These are phyloP conservation scores for Aphelinus atriplicis DNA, from an alignment of 1,140 invertebrate genomes.

Conservation along the genomic window DNA sequence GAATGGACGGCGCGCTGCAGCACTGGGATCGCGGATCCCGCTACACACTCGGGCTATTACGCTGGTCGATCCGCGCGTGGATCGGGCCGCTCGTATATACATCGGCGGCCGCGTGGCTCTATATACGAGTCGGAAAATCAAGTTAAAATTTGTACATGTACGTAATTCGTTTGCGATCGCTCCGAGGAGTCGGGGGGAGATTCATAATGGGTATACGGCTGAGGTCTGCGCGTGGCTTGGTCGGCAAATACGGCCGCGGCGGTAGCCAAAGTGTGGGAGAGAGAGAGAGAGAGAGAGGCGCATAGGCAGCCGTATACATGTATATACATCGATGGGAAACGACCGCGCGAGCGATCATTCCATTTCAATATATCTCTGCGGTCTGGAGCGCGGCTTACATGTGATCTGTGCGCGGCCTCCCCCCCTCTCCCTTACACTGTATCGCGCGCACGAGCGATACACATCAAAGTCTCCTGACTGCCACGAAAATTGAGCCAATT, in stretches of 20 bases:
- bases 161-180: slow-evolving; percentile 32
- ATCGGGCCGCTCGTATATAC: neutral
- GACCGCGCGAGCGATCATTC: slow-evolving; percentile 22
- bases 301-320: neutral
- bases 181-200: too few species aligned
- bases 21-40: too few species aligned
- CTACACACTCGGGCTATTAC: too few species aligned
- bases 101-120: neutral
- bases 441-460: too few species aligned
- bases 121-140: slow-evolving; percentile 25
- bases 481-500: neutral
- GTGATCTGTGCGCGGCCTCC: too few species aligned
- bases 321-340: neutral
- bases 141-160: slow-evolving; percentile 19
- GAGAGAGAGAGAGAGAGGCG: neutral
- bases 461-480: too few species aligned
- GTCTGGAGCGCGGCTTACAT: too few species aligned
- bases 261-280: too few species aligned
- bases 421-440: too few species aligned
- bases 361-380: neutral
- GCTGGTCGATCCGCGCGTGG: neutral
- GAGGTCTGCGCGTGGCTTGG: slow-evolving; percentile 9
- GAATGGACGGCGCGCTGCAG: too few species aligned
- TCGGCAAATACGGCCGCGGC: slow-evolving; percentile 29
- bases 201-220: neutral